Evolutionary conservation across 1,140 invertebrate species (phyloP), one percentile per base, ranked within the genome.

Genomic region (Pseudomyrmex gracilis): DNA sequence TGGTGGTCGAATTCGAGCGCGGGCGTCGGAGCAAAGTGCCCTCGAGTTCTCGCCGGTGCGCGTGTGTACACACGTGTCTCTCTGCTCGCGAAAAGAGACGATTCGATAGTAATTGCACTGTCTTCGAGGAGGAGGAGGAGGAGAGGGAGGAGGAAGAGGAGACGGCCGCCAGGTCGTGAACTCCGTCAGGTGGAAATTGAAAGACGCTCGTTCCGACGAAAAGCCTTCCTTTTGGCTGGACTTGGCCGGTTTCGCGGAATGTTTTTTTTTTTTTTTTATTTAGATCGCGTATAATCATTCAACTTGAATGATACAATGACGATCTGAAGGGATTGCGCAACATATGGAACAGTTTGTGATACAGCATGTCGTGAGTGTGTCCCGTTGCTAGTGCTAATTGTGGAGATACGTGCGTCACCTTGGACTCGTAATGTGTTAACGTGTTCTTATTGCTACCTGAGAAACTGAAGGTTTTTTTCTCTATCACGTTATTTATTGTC

Each of bases 61-160:
- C 53, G 43, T 58, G 64, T 78, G 63, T 70, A 80, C 53, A 80
- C 66, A 78, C 74, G 53, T 47, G 76, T 78, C 20, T 10, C 20
- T 13, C 10, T n/a, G 15, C 43, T 80, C 51, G 51, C 76, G 53
- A 20, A 70, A 78, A 58, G 66, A 34, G 43, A 15, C 53, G 20
- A 64, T 64, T 76, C 73, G 60, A 60, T 80, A 70, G 76, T 80
- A 80, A 80, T 80, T 80, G 76, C 76, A 47, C 53, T 58, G 63
- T 57, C 61, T 47, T 78, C 63, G 63, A 34, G 4, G 47, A 34
- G 34, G 2, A 24, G 24, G 34, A 34, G 0, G 34, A 34, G 34
- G 34, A 34, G 34, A 5, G 0, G 34, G 34, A 34, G 34, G 5
- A 34, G 34, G 34, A 34, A 34, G 34, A 34, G 5, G 34, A 34